A percentile compares a stretch with the other conserved stretches of the same genome.
Evolutionary conservation across 2,888 invertebrate species (phyloP).

Genomic region (Ischnus inquisitorius): DNA sequence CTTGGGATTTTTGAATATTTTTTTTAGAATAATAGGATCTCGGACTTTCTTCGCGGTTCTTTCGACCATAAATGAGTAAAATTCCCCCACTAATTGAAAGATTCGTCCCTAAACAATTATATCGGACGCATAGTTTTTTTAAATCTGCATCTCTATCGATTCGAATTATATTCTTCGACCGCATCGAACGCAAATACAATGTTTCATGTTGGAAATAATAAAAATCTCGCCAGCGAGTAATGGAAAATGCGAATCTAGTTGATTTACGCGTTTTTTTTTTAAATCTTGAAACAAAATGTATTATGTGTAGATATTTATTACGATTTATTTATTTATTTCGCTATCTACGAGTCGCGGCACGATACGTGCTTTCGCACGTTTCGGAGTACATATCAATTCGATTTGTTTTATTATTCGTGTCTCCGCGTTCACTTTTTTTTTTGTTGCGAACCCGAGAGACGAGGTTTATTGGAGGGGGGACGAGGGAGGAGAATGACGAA

Average conservation of each 20-base stretch:
- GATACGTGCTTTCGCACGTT: constrained; percentile 48
- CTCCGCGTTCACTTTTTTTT: not conserved
- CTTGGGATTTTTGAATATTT: constrained; percentile 21
- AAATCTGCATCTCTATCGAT: not conserved
- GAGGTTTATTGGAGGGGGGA: not conserved
- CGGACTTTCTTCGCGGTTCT: not conserved
- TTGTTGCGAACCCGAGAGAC: not conserved
- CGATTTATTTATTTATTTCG: not conserved
- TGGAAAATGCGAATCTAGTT: constrained; percentile 61
- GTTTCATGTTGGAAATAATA: not conserved
- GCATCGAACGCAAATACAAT: not conserved
- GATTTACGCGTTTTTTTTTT: constrained; percentile 50
- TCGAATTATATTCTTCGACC: constrained; percentile 1
- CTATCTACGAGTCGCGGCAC: constrained; percentile 58
- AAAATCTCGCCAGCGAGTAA: constrained; percentile 81
- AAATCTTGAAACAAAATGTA: constrained; percentile 7
- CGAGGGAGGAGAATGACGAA: constrained; percentile 24
- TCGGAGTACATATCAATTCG: constrained; percentile 3
- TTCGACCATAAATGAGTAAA: not conserved
- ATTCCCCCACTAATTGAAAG: not conserved
- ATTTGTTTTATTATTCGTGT: constrained; percentile 1
- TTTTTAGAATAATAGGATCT: not conserved
- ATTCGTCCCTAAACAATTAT: not conserved
- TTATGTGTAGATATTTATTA: not conserved
- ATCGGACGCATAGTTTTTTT: not conserved